A percentile compares a stretch with the other conserved stretches of the same genome.
These are phyloP conservation scores for Drosophila erecta DNA, from an alignment of 1,140 invertebrate genomes.

Conservation along the genomic window DNA sequence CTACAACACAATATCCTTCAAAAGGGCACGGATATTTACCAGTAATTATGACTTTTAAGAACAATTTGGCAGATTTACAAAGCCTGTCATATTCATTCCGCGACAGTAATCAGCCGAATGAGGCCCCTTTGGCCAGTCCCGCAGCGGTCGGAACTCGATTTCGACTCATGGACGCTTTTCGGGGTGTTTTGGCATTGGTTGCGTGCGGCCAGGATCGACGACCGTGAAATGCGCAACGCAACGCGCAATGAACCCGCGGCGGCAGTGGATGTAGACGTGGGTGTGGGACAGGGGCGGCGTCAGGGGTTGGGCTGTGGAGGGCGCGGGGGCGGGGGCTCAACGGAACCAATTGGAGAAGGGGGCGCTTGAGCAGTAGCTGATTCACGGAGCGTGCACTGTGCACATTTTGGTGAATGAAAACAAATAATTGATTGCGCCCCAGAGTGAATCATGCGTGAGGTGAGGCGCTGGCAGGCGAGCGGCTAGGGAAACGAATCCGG, in stretches of 20 bases:
- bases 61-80: not conserved
- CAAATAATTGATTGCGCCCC: conserved; percentile 71
- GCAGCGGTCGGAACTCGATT: conserved; percentile 10
- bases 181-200: conserved; percentile 55
- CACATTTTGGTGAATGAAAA: conserved; percentile 76
- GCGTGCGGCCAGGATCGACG: conserved; percentile 80
- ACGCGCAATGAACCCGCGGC: conserved; percentile 75
- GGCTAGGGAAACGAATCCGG: conserved; percentile 21
- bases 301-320: not conserved
- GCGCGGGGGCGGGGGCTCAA: not conserved
- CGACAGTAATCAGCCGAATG: conserved; percentile 9
- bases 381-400: conserved; percentile 64
- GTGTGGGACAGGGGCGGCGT: not conserved
- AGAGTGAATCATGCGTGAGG: conserved; percentile 75
- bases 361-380: conserved; percentile 18
- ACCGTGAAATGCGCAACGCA: conserved; percentile 75
- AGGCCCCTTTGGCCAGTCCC: conserved; percentile 15
- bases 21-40: not conserved
- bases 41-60: not conserved
- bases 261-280: not conserved
- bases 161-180: conserved; percentile 30
- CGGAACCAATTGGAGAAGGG: conserved; percentile 4
- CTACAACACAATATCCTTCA: not conserved
- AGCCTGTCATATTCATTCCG: not conserved
- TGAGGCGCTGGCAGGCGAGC: conserved; percentile 8